Evolutionary conservation across 2,888 invertebrate species (phyloP).

Genomic region (Amblyteles armatorius): DNA sequence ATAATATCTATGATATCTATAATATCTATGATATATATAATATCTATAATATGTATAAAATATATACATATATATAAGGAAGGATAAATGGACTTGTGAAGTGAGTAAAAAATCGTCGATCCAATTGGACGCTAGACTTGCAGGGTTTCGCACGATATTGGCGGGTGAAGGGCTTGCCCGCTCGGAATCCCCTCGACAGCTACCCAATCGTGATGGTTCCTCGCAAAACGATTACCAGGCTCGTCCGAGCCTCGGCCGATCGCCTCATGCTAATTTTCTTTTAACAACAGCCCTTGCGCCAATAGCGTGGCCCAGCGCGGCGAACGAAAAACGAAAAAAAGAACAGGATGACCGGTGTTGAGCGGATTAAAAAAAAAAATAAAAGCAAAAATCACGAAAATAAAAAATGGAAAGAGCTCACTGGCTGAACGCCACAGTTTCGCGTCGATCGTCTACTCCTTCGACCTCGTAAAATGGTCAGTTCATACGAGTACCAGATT

Average conservation of each 20-base stretch:
- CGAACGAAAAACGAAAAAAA: constrained; percentile 63
- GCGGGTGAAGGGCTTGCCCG: constrained; percentile 71
- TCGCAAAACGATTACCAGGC: constrained; percentile 81
- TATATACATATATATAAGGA: neutral
- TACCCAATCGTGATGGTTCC: constrained; percentile 80
- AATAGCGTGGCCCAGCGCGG: constrained; percentile 73
- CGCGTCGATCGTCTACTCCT: constrained; percentile 18
- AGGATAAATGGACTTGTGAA: neutral
- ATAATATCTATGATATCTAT: neutral
- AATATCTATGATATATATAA: neutral
- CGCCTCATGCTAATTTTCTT: constrained; percentile 84
- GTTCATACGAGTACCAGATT: neutral
- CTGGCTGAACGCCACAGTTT: constrained; percentile 20
- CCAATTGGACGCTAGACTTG: constrained; percentile 21
- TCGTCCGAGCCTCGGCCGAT: constrained; percentile 74
- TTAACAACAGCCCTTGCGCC: constrained; percentile 83
- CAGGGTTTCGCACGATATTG: constrained; percentile 74
- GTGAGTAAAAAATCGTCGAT: neutral
- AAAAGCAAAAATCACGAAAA: constrained; percentile 45
- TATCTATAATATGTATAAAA: neutral
- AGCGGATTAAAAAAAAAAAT: constrained; percentile 16
- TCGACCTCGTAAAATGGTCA: constrained; percentile 41
- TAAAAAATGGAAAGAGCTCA: constrained; percentile 61
- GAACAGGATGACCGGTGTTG: constrained; percentile 53
- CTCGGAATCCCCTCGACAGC: constrained; percentile 62